A percentile compares a stretch with the other conserved stretches of the same genome.
Conservation (phyloP, 2,888 invertebrate species). For the Cryptophagus acutangulus region DNA sequence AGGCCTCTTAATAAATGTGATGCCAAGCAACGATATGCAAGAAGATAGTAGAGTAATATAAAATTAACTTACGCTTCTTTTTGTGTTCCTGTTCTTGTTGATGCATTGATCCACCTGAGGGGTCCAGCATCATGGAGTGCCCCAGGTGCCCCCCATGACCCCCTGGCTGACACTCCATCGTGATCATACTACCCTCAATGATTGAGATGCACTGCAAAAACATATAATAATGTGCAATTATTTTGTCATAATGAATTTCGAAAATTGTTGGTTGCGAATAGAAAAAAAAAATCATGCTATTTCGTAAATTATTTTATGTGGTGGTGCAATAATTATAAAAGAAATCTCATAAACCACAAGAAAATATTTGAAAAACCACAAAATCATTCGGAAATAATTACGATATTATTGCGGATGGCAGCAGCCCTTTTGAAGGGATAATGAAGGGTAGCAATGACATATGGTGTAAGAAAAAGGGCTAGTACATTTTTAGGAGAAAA, state of each 20-base stretch:
- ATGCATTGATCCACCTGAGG: constrained; percentile 41
- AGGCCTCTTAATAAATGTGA: constrained; percentile 5
- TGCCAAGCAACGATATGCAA: constrained; percentile 11
- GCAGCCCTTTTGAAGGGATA: constrained; percentile 2
- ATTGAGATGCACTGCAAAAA: constrained; percentile 39
- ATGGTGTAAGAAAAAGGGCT: constrained; percentile 17
- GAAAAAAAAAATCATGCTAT: constrained; percentile 1
- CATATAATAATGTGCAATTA: background rate
- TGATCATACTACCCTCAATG: constrained; percentile 50
- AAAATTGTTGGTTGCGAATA: too few species aligned
- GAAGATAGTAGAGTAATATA: too few species aligned
- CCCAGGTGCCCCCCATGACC: constrained; percentile 49
- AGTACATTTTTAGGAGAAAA: too few species aligned
- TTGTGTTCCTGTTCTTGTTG: constrained; percentile 45
- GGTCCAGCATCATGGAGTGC: constrained; percentile 50
- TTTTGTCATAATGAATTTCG: constrained; percentile 1
- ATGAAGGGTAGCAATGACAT: constrained; percentile 25
- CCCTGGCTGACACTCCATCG: constrained; percentile 51
- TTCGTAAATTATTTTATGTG: too few species aligned
- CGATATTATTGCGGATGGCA: background rate
- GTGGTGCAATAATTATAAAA: constrained; percentile 4
- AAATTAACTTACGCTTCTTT: constrained; percentile 47
- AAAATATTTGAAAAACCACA: constrained; percentile 12
- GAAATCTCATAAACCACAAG: constrained; percentile 12
- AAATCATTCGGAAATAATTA: constrained; percentile 6